Base-by-base conservation (phyloP, 2,797 vertebrate genomes). In the Chaenodraco wilsoni region DNA sequence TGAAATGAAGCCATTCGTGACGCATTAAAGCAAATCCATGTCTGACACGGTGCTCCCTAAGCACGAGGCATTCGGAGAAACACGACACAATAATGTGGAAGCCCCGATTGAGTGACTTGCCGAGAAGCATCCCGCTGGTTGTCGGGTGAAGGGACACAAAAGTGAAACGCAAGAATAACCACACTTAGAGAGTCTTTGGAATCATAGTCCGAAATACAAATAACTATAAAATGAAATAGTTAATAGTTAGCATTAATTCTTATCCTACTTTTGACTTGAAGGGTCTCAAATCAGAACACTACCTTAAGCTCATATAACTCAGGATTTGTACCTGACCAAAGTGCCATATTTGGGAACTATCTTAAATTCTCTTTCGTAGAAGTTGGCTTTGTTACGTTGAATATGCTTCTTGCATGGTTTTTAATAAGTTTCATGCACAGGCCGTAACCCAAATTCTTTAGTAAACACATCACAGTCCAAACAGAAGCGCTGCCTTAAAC, bases 11-110 rank as follows among this genome's bases (percentile, higher is more conserved):
- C 67, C 65, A 73, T 67, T 78, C 33, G 57, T 79, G 65, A 72
- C 72, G 68, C 67, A 84, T 86, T 81, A 81, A 74, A 83, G 50
- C 48, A 78, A 73, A 86, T 76, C 69, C 79, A 64, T 72, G 72
- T 82, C 67, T 63, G 72, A 81, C 66, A 72, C 66, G 40, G 49
- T 56, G 69, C 78, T 72, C 70, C 59, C 43, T 69, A 41, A 76
- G 67, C 66, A 81, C 2, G 21, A 74, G 76, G 50, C 49, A 59
- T 67, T 63, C 73, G 37, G 50, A 69, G 73, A 59, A 31, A 27
- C 8, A 33, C 10, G 27, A 21, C 13, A 21, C 72, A 78, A 67
- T 79, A 72, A 65, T 54, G 43, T 56, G 19, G 40, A 44, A 62
- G 65, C 13, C 41, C 17, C 43, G 58, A 65, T 70, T 63, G 31